Percentiles rank a stretch among this genome's conserved stretches.
Conservation (phyloP, 35 echinoderm and acorn worm species). For the Ophiothrix spiculata region DNA sequence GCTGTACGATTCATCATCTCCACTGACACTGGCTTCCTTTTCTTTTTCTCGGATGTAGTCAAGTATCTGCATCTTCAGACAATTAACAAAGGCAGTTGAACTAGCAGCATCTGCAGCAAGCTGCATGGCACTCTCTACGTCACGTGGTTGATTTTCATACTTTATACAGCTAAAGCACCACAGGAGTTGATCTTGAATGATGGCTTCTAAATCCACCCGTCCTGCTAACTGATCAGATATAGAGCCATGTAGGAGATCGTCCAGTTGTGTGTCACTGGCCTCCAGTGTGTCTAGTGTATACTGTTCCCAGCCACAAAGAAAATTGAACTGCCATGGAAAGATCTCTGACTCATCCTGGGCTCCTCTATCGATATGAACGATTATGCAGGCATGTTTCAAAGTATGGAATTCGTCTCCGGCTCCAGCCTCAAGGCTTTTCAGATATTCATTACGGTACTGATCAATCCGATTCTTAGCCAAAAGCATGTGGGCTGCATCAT, state of each 20-base stretch:
- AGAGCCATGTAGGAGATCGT: neutral
- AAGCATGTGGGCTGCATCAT: slow-evolving; percentile 22
- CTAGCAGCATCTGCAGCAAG: neutral
- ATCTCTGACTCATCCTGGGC: neutral
- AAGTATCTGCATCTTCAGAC: slow-evolving; percentile 11
- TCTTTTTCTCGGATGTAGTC: slow-evolving; percentile 13
- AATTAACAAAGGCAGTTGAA: neutral
- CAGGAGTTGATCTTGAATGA: slow-evolving; percentile 28
- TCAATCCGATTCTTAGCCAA: slow-evolving; percentile 30
- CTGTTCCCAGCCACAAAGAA: slow-evolving; percentile 42
- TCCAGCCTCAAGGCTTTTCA: no score
- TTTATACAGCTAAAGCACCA: slow-evolving; percentile 31
- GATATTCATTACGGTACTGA: slow-evolving; percentile 1
- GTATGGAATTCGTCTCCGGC: no score
- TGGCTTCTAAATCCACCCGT: neutral
- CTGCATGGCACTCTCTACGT: neutral
- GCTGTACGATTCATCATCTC: no score
- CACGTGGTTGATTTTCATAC: slow-evolving; percentile 6
- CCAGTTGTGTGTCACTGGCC: neutral
- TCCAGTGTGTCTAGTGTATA: slow-evolving; percentile 37
- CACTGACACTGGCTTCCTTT: no score
- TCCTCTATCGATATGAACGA: slow-evolving; percentile 33
- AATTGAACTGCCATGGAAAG: slow-evolving; percentile 44
- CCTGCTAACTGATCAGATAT: neutral
- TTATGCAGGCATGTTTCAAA: slow-evolving; percentile 28